Conservation (phyloP, 1,140 invertebrate species). For the Himalopsyche phryganea region DNA sequence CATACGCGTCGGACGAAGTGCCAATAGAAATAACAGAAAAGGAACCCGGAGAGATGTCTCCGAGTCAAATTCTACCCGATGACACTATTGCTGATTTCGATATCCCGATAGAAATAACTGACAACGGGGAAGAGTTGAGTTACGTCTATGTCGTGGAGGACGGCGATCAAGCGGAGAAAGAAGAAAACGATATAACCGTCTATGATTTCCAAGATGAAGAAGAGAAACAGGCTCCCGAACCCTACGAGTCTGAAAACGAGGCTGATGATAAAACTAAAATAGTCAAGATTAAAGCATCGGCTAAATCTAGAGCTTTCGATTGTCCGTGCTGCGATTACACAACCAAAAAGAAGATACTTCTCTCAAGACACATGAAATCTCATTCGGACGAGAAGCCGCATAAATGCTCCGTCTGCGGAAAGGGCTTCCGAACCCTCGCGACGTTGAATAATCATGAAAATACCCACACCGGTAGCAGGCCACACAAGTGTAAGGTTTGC, state of each 20-base stretch:
- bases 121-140: slow-evolving; percentile 68
- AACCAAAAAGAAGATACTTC: slow-evolving; percentile 73
- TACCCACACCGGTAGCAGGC: slow-evolving; percentile 90
- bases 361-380: slow-evolving; percentile 85
- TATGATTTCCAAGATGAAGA: slow-evolving; percentile 63
- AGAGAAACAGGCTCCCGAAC: slow-evolving; percentile 40
- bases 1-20: slow-evolving; percentile 39
- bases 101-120: not conserved
- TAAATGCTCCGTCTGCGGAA: slow-evolving; percentile 85
- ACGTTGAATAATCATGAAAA: slow-evolving; percentile 89
- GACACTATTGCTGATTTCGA: not conserved
- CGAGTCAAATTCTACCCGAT: not conserved
- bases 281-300: slow-evolving; percentile 61
- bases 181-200: slow-evolving; percentile 57
- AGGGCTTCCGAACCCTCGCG: slow-evolving; percentile 78
- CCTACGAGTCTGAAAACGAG: slow-evolving; percentile 62
- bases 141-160: slow-evolving; percentile 89
- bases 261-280: slow-evolving; percentile 66
- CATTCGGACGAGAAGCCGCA: slow-evolving; percentile 88
- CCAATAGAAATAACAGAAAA: not conserved
- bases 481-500: slow-evolving; percentile 77
- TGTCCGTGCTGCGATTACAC: slow-evolving; percentile 90
- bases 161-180: slow-evolving; percentile 56
- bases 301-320: slow-evolving; percentile 68
- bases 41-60: not conserved